Evolutionary conservation across 1,140 invertebrate genomes (phyloP).

Genomic region (Colletes latitarsis): DNA sequence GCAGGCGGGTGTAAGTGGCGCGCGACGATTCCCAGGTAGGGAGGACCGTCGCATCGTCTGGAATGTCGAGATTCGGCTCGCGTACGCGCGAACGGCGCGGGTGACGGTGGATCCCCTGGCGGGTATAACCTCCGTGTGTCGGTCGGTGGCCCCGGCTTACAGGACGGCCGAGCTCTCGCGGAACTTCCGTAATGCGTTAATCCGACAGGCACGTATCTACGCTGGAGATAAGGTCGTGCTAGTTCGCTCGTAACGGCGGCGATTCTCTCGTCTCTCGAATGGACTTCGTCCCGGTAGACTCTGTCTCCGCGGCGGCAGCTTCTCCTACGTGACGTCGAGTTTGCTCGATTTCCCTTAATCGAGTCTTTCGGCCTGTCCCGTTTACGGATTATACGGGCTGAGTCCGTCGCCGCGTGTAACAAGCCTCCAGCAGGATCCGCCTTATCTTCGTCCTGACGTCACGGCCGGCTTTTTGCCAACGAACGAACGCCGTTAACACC

Average conservation of each 20-base stretch:
- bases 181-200: constrained; percentile 80
- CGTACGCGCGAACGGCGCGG: constrained; percentile 20
- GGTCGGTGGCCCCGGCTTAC: constrained; percentile 62
- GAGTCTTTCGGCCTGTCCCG: constrained; percentile 36
- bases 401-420: constrained; percentile 8
- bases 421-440: constrained; percentile 20
- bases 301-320: constrained; percentile 30
- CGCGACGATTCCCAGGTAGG: constrained; percentile 34
- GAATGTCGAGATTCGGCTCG: constrained; percentile 68
- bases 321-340: constrained; percentile 58
- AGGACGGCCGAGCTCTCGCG: constrained; percentile 72
- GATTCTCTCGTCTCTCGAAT: constrained; percentile 13
- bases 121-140: constrained; percentile 14
- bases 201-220: constrained; percentile 72
- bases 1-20: constrained; percentile 44
- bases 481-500: constrained; percentile 1
- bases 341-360: constrained; percentile 54
- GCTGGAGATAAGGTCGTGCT: constrained; percentile 64
- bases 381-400: constrained; percentile 33
- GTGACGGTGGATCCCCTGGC: constrained; percentile 1
- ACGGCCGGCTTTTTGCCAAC: not conserved
- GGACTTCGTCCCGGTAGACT: constrained; percentile 35
- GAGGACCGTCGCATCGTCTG: constrained; percentile 41
- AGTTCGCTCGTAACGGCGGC: constrained; percentile 47
- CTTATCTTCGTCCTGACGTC: constrained; percentile 30